Evolutionary conservation across 2,797 vertebrate species (phyloP).

Genomic region (Myotis daubentonii): DNA sequence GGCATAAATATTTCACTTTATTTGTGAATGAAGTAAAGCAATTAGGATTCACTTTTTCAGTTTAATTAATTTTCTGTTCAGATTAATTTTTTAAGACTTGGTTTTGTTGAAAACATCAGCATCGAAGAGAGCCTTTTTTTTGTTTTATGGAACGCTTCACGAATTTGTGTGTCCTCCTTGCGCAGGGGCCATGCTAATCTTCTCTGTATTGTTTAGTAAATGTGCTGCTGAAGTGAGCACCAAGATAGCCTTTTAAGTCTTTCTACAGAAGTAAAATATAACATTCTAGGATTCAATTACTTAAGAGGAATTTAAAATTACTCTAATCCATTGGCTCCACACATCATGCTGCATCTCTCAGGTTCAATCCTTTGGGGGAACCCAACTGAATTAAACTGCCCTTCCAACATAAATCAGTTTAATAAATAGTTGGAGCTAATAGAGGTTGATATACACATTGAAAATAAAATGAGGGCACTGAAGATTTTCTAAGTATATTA

Average conservation of each 20-base stretch:
- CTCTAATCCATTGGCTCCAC: constrained; percentile 39
- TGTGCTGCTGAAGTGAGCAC: no score
- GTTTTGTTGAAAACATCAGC: constrained; percentile 62
- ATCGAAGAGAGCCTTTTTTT: constrained; percentile 54
- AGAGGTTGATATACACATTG: not conserved
- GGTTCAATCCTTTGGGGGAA: constrained; percentile 1
- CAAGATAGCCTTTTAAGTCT: constrained; percentile 65
- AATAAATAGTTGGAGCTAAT: not conserved
- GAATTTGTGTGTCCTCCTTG: no score
- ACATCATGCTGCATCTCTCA: constrained; percentile 38
- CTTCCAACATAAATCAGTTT: not conserved
- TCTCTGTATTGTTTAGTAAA: no score
- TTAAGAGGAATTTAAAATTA: constrained; percentile 63
- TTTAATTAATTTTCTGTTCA: constrained; percentile 53
- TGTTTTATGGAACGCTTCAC: no score
- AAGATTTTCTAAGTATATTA: constrained; percentile 41
- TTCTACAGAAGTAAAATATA: constrained; percentile 62
- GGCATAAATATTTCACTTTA: constrained; percentile 54
- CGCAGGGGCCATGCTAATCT: no score
- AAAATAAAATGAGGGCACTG: constrained; percentile 44
- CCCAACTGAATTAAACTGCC: constrained; percentile 46
- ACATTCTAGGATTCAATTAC: constrained; percentile 59
- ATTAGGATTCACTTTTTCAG: constrained; percentile 61
- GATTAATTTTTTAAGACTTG: constrained; percentile 42
- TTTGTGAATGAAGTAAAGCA: constrained; percentile 59